Conservation (phyloP, 1,140 invertebrate genomes). For the Araneus ventricosus region DNA sequence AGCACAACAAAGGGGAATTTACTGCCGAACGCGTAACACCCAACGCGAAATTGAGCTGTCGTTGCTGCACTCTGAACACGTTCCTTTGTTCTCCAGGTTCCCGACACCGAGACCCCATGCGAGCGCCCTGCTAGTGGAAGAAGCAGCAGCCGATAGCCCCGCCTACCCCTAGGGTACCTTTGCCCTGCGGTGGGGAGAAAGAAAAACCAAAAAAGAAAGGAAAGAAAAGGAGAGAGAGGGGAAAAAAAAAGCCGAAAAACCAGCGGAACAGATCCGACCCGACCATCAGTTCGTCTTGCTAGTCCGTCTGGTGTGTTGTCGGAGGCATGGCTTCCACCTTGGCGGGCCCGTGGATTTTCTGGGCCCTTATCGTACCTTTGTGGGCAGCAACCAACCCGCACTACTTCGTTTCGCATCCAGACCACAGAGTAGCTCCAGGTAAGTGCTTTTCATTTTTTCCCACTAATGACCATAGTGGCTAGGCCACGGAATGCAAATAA, state of each 20-base stretch:
- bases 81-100: conserved; percentile 36
- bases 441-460: neutral
- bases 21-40: neutral
- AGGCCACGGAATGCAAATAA: neutral
- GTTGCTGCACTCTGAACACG: conserved; percentile 3
- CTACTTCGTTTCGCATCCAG: conserved; percentile 47
- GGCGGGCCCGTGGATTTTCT: conserved; percentile 10
- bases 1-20: neutral
- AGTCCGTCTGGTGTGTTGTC: conserved; percentile 39
- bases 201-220: neutral
- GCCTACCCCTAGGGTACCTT: conserved; percentile 50
- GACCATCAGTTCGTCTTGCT: conserved; percentile 3
- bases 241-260: conserved; percentile 22
- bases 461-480: no score
- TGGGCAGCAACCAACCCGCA: neutral
- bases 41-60: conserved; percentile 27
- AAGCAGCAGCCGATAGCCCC: conserved; percentile 34
- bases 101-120: neutral
- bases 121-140: neutral
- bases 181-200: conserved; percentile 9
- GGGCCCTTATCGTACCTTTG: neutral
- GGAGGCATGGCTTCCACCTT: conserved; percentile 19
- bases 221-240: neutral
- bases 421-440: conserved; percentile 58
- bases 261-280: conserved; percentile 16